Conservation (phyloP, 2,797 vertebrate species). For the Onychomys torridus region DNA sequence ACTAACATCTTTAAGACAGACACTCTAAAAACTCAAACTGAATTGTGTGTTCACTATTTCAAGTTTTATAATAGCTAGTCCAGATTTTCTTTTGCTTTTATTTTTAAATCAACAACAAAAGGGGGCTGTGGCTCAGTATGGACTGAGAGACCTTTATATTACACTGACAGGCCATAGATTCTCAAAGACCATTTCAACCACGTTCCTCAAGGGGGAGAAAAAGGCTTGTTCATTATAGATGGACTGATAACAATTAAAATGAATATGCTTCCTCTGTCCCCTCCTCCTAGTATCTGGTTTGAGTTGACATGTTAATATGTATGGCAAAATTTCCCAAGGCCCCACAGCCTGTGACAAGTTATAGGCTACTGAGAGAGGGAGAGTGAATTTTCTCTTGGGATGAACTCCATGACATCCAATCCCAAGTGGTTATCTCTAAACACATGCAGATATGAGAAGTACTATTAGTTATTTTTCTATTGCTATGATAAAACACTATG, state of each 20-base stretch:
- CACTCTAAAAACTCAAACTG: constrained; percentile 37
- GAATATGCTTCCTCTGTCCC: not conserved
- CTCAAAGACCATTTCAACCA: constrained; percentile 18
- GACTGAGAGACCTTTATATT: not conserved
- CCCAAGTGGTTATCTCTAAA: not conserved
- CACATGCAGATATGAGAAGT: not conserved
- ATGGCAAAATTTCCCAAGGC: not conserved
- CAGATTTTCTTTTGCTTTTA: constrained; percentile 24
- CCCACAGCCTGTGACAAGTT: not conserved
- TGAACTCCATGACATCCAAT: not conserved
- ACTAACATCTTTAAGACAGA: constrained; percentile 32
- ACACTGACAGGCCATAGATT: not conserved
- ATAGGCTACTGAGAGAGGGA: not conserved
- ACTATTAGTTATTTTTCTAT: not conserved
- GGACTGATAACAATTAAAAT: constrained; percentile 18
- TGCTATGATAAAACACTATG: not conserved
- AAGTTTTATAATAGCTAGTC: not conserved
- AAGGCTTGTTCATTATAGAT: not conserved
- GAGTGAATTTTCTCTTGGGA: not conserved
- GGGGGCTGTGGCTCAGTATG: not conserved
- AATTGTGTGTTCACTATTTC: constrained; percentile 44
- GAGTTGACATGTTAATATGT: not conserved
- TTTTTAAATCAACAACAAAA: constrained; percentile 1
- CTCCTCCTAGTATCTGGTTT: constrained; percentile 5
- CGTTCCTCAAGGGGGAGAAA: not conserved